phyloP scores from a whole-genome alignment of 2,113 vertebrate species.

The Gymnorhina tibicen region DNA sequence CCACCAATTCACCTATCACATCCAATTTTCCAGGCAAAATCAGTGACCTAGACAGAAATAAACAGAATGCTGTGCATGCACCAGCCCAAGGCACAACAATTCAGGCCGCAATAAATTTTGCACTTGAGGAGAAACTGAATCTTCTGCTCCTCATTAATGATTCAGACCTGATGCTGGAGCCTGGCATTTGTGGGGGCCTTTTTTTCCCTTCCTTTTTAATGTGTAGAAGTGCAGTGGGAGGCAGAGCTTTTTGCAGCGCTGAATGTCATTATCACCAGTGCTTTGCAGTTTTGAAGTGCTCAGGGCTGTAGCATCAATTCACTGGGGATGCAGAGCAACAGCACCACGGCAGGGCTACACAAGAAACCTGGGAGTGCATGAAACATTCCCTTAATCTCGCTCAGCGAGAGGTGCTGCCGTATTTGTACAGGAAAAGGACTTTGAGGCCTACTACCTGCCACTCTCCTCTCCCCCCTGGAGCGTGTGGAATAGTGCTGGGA shows the following conservation, averaged over 20 bases:
- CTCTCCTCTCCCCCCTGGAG: too few relatives aligned
- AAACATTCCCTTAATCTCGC: background rate
- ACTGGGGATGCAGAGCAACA: background rate
- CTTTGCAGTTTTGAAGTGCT: background rate
- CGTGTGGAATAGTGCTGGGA: accelerated
- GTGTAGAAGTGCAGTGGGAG: background rate
- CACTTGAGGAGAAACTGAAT: background rate
- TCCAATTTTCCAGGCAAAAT: background rate
- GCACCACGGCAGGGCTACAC: background rate
- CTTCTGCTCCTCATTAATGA: background rate
- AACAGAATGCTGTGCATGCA: background rate
- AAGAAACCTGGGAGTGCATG: background rate
- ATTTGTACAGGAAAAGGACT: background rate
- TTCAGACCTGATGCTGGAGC: background rate
- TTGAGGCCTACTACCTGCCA: background rate
- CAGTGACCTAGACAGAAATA: background rate
- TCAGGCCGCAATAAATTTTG: background rate
- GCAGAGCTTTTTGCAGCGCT: background rate
- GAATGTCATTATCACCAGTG: background rate
- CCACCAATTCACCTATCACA: background rate
- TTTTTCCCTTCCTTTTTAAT: background rate
- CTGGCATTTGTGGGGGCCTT: background rate
- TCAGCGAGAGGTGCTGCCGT: accelerated
- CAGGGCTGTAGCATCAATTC: background rate
- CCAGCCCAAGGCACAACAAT: background rate